phyloP scores from a whole-genome alignment of 2,797 vertebrate genomes.

The Falco berigora region DNA sequence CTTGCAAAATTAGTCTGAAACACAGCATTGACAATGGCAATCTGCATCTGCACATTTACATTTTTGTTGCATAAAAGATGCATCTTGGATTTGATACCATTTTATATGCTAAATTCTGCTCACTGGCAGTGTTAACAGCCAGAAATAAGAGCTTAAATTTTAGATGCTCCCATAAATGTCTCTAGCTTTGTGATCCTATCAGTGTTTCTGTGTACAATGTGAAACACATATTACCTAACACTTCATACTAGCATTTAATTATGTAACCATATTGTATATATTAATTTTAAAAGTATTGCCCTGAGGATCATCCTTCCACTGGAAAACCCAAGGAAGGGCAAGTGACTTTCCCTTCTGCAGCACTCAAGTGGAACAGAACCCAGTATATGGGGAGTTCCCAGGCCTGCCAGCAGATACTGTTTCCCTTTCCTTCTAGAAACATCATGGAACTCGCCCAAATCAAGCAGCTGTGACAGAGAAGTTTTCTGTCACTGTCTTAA shows the following conservation, averaged over 20 bases:
- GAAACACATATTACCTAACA: neutral
- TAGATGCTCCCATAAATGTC: neutral
- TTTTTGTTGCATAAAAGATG: neutral
- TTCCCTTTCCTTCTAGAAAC: neutral
- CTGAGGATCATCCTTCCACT: neutral
- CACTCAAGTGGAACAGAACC: neutral
- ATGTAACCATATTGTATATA: neutral
- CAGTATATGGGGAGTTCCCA: neutral
- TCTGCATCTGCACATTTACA: constrained; percentile 39
- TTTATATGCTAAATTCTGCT: neutral
- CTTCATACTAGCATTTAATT: neutral
- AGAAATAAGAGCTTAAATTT: neutral
- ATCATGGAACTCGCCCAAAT: neutral
- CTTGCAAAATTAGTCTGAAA: constrained; percentile 24
- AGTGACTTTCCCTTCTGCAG: neutral
- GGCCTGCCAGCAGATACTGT: neutral
- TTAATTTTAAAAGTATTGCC: neutral
- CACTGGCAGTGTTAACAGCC: neutral
- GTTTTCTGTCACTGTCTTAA: neutral
- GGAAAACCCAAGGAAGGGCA: neutral
- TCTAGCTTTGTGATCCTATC: neutral
- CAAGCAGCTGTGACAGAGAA: neutral
- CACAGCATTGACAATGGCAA: neutral
- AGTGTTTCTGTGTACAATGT: neutral
- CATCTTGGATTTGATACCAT: neutral